These are phyloP conservation scores for Telenomus remus DNA, from an alignment of 1,140 invertebrate genomes.

Conservation along the genomic window DNA sequence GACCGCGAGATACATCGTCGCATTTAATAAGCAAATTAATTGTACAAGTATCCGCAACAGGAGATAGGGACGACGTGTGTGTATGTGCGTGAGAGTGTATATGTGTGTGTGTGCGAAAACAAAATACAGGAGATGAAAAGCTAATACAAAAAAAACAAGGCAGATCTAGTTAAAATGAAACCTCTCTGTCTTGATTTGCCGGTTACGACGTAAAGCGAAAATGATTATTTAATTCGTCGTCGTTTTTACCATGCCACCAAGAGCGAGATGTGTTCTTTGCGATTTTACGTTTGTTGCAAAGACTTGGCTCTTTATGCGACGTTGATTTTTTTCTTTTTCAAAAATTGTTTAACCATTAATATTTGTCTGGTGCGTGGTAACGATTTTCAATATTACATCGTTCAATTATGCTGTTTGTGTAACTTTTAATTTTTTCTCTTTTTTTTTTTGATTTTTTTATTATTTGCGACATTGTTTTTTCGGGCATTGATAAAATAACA, in stretches of 20 bases:
- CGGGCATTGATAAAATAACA: not conserved
- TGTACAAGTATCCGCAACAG: constrained; percentile 1
- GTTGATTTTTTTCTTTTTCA: no score
- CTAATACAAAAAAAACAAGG: not conserved
- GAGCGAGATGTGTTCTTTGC: no score
- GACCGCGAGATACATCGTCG: constrained; percentile 44
- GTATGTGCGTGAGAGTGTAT: no score
- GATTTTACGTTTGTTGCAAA: no score
- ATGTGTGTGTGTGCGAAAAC: not conserved
- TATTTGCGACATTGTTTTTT: not conserved
- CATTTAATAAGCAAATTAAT: constrained; percentile 37
- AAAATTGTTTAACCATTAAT: no score
- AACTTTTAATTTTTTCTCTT: not conserved
- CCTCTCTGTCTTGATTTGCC: constrained; percentile 14
- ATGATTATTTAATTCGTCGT: constrained; percentile 8
- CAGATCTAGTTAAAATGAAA: constrained; percentile 59
- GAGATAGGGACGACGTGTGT: constrained; percentile 9
- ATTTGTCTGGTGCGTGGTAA: no score
- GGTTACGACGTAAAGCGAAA: constrained; percentile 5
- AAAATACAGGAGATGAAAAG: constrained; percentile 12
- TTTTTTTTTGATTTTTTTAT: constrained; percentile 6
- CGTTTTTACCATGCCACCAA: constrained; percentile 30
- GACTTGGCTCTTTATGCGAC: no score
- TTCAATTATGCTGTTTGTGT: no score
- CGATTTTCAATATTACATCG: no score